Base-by-base conservation (phyloP, 2,113 vertebrate species). In the Arvicanthis niloticus region DNA sequence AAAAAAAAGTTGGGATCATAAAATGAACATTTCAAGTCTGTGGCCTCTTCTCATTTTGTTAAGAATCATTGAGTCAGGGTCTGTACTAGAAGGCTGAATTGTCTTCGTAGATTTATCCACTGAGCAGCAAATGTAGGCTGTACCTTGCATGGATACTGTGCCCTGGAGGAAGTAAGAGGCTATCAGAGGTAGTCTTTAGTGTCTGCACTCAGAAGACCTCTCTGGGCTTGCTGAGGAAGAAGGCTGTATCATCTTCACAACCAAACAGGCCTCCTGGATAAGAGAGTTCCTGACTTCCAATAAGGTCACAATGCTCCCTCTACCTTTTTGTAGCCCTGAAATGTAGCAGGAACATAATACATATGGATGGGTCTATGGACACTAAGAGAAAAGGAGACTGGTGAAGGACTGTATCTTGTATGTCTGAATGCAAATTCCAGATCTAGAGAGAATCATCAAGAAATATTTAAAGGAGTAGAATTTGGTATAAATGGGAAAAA, bases 391-490 rank as follows among this genome's bases (percentile, higher is more conserved):
- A 81, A 70, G 19, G 11, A 91, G 86, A 72, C 22, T 5, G 1
- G 34, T 3, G 15, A 17, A 17, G n/a, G 1, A 19, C 53, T 56
- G 1, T 51, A 24, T 53, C 34, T 77, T 19, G 0, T 85, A 65
- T 68, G 8, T 86, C 62, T 48, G 4, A 62, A 60, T 78, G 24
- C 8, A 95, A 96, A 77, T 78, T 90, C 31, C 89, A 93, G 29
- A 67, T 12, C 29, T 22, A 6, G 37, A 93, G 19, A 45, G 77
- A 76, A 86, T 80, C 85, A 81, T 16, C 3, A 68, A 86, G 40
- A 91, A 19, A 58, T 77, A 91, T n/a, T 70, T 37, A 96, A 88
- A 95, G 37, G 24, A 85, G n/a, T 42, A 85, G 24, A 85, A 62
- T 45, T 85, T 31, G 15, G n/a, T 62, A 26, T 62, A 84, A 84